Percentiles rank a stretch among this genome's conserved stretches.
Evolutionary conservation across 2,797 vertebrate species (phyloP).

Genomic region (Myotis planiceps): DNA sequence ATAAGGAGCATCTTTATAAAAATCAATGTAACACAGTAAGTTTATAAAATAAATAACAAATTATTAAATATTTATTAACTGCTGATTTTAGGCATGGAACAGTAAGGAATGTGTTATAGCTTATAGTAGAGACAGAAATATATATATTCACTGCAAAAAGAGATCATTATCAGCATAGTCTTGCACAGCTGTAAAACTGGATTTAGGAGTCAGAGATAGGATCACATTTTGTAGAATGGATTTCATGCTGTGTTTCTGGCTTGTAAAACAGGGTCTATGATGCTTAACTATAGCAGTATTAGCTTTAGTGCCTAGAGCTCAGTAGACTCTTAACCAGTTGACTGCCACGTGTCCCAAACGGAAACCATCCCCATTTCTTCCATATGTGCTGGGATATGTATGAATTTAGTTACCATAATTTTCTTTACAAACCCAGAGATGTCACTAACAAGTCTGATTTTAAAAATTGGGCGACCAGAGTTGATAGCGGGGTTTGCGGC

Average conservation of each 20-base stretch:
- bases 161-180: not conserved
- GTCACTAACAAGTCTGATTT: too few species aligned
- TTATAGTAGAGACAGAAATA: not conserved
- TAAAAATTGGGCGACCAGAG: too few species aligned
- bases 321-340: not conserved
- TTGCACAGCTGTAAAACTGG: not conserved
- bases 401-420: too few species aligned
- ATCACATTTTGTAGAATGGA: not conserved
- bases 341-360: too few species aligned
- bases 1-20: not conserved
- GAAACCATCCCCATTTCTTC: too few species aligned
- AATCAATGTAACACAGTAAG: not conserved
- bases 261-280: not conserved
- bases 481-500: too few species aligned
- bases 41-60: conserved; percentile 6
- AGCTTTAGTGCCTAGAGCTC: not conserved
- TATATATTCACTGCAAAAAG: not conserved
- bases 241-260: not conserved
- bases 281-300: not conserved
- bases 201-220: not conserved
- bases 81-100: not conserved
- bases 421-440: too few species aligned
- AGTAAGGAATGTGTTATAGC: not conserved
- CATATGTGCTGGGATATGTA: too few species aligned
- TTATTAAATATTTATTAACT: not conserved